Base-by-base conservation (phyloP, 1,140 invertebrate species). In the Maniola jurtina region DNA sequence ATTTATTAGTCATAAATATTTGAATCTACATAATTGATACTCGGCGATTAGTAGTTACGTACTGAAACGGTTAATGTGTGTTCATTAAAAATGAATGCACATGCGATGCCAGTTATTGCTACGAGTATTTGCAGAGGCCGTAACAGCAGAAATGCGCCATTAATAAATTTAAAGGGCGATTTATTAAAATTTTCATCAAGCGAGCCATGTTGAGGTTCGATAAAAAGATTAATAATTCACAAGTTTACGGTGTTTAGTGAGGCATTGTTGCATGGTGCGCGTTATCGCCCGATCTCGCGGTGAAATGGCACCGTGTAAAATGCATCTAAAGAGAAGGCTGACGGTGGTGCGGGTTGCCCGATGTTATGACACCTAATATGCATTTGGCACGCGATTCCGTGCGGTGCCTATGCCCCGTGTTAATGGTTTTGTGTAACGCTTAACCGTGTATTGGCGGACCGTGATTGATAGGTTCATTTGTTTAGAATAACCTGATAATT, bases 191-290 rank as follows among this genome's bases (percentile, higher is more conserved):
- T 86, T 88, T 88, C 83, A 87, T 82, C 76, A 81, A 83, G 71
- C 71, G 68, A 75, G 80, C 74, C 83, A 79, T 82, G 83, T 87
- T 75, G 61, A 66, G 66, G 71, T 69, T 84, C 80, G 84, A 90
- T 90, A 88, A 86, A 79, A 72, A 73, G 80, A 87, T 90, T 89
- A 90, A 90, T 90, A 87, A 90, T 90, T 89, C 86, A 90, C 83
- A 83, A 84, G 85, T 87, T 88, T 83, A 87, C 87, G 84, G 81
- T 86, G 87, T 83, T 89, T 88, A 88, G 83, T 68, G 76, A 71
- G 76, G 77, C 77, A 70, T 80, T 79, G 85, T 89, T 89, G 87
- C 84, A 88, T 86, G 83, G 80, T 66, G 62, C 62, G 72, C 70
- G 73, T 81, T 86, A 89, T 90, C 88, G 77, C 13, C 48, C 76